These are phyloP conservation scores for Chanos chanos DNA, from an alignment of 2,797 vertebrate species.

Conservation along the genomic window DNA sequence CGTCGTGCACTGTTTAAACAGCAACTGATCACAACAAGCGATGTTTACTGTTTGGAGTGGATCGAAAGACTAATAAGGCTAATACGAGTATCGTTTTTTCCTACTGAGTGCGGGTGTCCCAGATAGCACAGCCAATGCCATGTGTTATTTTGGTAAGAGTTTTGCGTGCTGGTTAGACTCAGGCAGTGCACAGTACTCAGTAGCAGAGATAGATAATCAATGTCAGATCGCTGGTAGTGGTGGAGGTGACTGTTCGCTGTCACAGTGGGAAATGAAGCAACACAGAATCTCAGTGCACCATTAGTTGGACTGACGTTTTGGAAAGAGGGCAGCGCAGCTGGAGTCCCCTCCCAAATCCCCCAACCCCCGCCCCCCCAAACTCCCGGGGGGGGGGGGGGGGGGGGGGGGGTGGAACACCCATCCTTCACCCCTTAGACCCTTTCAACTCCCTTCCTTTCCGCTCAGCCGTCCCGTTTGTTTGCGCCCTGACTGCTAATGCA, in stretches of 20 bases:
- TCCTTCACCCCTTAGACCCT: conserved; percentile 34
- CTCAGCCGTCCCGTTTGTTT: conserved; percentile 6
- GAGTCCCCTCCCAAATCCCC: conserved; percentile 12
- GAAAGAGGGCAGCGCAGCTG: conserved; percentile 53
- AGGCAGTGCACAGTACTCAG: conserved; percentile 7
- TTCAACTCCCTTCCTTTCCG: no score
- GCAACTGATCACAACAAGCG: conserved; percentile 11
- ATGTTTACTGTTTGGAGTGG: conserved; percentile 1
- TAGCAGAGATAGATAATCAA: conserved; percentile 45
- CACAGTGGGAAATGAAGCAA: conserved; percentile 17
- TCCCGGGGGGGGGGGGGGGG: conserved; percentile 1
- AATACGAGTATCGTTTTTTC: conserved; percentile 6
- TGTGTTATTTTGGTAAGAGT: conserved; percentile 9
- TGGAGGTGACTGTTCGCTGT: conserved; percentile 17
- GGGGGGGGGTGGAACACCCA: not conserved
- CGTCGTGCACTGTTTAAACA: no score
- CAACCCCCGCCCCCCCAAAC: not conserved
- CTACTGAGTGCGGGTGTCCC: not conserved
- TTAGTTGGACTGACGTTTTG: conserved; percentile 54
- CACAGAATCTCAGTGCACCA: conserved; percentile 17
- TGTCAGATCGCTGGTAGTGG: conserved; percentile 34
- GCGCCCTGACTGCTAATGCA: conserved; percentile 11
- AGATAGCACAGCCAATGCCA: not conserved
- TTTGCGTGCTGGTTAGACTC: conserved; percentile 8
- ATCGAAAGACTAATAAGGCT: conserved; percentile 7